phyloP scores from a whole-genome alignment of 2,888 invertebrate species.

The Sphaeridia pumilis region DNA sequence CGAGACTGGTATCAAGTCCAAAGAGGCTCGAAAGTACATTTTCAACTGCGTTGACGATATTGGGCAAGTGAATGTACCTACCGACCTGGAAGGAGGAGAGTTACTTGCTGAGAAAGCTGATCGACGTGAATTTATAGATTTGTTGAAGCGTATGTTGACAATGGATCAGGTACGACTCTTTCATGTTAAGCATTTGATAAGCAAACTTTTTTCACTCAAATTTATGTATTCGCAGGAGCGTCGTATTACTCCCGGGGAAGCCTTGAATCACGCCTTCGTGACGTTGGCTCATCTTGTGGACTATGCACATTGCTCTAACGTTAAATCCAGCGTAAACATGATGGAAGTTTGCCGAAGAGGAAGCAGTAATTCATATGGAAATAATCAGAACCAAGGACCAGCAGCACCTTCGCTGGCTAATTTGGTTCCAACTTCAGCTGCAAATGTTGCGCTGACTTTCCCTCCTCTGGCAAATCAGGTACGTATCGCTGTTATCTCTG shows the following conservation, averaged over 20 bases:
- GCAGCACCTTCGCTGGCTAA: slow-evolving; percentile 47
- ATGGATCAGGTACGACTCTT: slow-evolving; percentile 94
- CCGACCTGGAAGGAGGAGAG: slow-evolving; percentile 94
- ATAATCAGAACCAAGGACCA: slow-evolving; percentile 29
- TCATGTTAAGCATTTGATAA: too few species aligned
- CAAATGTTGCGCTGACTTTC: slow-evolving; percentile 84
- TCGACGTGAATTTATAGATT: slow-evolving; percentile 91
- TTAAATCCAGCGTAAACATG: slow-evolving; percentile 94
- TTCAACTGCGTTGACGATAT: slow-evolving; percentile 99
- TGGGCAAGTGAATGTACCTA: slow-evolving; percentile 88
- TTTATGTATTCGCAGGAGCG: slow-evolving; percentile 66
- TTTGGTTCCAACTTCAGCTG: slow-evolving; percentile 63
- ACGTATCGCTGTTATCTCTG: too few species aligned
- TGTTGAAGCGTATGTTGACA: slow-evolving; percentile 94
- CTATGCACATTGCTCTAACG: slow-evolving; percentile 93
- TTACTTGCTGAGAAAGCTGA: slow-evolving; percentile 94
- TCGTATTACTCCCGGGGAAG: slow-evolving; percentile 89
- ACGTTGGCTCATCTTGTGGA: slow-evolving; percentile 85
- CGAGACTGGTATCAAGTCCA: slow-evolving; percentile 95
- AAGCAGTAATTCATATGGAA: slow-evolving; percentile 13
- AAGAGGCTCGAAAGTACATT: slow-evolving; percentile 98
- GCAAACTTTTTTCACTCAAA: not conserved
- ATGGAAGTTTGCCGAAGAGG: slow-evolving; percentile 58
- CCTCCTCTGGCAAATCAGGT: slow-evolving; percentile 63
- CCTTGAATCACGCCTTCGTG: slow-evolving; percentile 88